Evolutionary conservation across 1,140 invertebrate species (phyloP).

Genomic region (Psilanteris sp.): DNA sequence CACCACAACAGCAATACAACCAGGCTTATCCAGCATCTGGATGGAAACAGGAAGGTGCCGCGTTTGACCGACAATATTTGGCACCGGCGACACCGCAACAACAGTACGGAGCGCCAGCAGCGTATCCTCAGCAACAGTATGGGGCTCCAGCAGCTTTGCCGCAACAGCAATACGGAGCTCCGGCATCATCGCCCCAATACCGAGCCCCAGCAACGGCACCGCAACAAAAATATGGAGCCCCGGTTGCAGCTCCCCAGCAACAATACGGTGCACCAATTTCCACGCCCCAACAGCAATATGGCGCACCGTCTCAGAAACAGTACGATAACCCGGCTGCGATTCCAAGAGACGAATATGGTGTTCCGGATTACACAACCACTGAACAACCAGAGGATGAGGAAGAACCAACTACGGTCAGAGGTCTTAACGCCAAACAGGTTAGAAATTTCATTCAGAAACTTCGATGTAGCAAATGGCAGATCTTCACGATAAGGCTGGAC

Average conservation of each 20-base stretch:
- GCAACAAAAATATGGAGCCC: conserved; percentile 29
- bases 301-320: conserved; percentile 59
- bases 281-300: conserved; percentile 62
- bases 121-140: conserved; percentile 77
- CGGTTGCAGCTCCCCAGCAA: conserved; percentile 29
- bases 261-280: conserved; percentile 49
- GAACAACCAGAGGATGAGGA: conserved; percentile 70
- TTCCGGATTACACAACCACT: conserved; percentile 65
- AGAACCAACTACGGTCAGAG: conserved; percentile 66
- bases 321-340: conserved; percentile 56
- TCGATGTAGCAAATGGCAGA: too few relatives aligned
- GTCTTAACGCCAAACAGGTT: conserved; percentile 66
- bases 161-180: conserved; percentile 51
- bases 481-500: too few relatives aligned
- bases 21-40: background rate
- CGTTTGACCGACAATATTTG: too few relatives aligned
- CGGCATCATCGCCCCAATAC: conserved; percentile 62
- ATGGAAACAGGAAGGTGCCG: too few relatives aligned
- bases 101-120: too few relatives aligned
- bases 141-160: conserved; percentile 7
- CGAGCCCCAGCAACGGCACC: conserved; percentile 36
- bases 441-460: conserved; percentile 14
- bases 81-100: too few relatives aligned
- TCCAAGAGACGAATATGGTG: conserved; percentile 62
- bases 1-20: too few relatives aligned